Conservation (phyloP, 92 coral and sea anemone genomes). For the Metridium senile region DNA sequence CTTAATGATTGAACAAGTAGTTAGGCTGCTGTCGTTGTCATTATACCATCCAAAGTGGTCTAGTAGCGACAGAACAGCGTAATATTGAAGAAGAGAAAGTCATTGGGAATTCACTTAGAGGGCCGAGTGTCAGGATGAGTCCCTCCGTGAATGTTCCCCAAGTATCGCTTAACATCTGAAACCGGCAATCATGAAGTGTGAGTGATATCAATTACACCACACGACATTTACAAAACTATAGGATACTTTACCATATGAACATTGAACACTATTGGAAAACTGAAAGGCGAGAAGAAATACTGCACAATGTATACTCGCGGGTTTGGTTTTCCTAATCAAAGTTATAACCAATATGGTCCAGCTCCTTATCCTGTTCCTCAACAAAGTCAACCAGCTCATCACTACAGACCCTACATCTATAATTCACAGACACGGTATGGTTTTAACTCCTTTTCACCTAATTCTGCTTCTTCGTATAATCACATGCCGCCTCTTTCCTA, state of each 20-base stretch:
- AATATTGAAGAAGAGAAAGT: neutral
- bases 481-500: conserved; percentile 58
- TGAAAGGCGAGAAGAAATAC: conserved; percentile 14
- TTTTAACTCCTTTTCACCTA: conserved; percentile 58
- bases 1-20: neutral
- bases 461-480: conserved; percentile 57
- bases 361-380: conserved; percentile 55
- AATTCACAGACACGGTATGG: conserved; percentile 56
- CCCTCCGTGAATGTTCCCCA: conserved; percentile 33
- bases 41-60: neutral
- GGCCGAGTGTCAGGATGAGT: conserved; percentile 26
- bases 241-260: conserved; percentile 21
- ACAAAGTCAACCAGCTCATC: conserved; percentile 59
- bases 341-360: conserved; percentile 58
- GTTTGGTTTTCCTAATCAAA: conserved; percentile 53
- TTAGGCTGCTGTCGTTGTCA: neutral
- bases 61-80: neutral
- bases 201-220: conserved; percentile 60
- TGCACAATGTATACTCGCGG: conserved; percentile 61
- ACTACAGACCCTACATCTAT: conserved; percentile 61
- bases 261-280: neutral
- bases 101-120: conserved; percentile 58
- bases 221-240: conserved; percentile 61
- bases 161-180: conserved; percentile 64
- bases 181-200: conserved; percentile 37